phyloP scores from a whole-genome alignment of 1,140 invertebrate species.

The Brachionus calyciflorus region DNA sequence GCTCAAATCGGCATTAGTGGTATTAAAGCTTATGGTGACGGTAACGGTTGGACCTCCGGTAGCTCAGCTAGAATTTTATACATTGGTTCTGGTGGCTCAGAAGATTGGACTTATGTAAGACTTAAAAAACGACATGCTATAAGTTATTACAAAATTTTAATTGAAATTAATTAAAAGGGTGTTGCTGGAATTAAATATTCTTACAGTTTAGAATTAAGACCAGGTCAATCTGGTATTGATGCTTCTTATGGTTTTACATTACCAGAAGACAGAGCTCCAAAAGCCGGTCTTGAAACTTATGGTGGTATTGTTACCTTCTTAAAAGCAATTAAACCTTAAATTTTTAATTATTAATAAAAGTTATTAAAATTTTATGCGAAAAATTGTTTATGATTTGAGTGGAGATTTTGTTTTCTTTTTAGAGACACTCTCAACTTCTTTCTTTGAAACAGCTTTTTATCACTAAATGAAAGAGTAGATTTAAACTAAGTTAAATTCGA shows the following conservation, averaged over 20 bases:
- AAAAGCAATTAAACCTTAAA: constrained; percentile 37
- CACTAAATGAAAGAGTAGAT: too few species aligned
- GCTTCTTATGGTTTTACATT: constrained; percentile 37
- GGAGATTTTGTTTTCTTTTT: too few species aligned
- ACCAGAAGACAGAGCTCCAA: constrained; percentile 45
- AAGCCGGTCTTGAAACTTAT: constrained; percentile 42
- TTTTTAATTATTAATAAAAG: too few species aligned
- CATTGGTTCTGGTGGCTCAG: constrained; percentile 49
- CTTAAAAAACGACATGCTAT: too few species aligned
- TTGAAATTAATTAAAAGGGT: too few species aligned
- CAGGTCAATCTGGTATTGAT: constrained; percentile 37
- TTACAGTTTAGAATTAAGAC: constrained; percentile 49
- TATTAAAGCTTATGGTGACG: constrained; percentile 9
- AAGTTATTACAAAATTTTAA: too few species aligned
- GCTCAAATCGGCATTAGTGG: background rate
- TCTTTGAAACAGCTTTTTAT: too few species aligned
- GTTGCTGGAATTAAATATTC: constrained; percentile 49
- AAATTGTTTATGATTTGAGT: too few species aligned
- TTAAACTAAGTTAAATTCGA: too few species aligned
- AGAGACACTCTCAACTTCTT: too few species aligned
- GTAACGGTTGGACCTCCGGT: background rate
- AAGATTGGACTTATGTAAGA: constrained; percentile 51
- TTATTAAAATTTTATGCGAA: too few species aligned
- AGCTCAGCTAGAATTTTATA: constrained; percentile 40
- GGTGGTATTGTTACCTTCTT: constrained; percentile 24